phyloP scores from a whole-genome alignment of 2,113 vertebrate species.

The Gambusia affinis region DNA sequence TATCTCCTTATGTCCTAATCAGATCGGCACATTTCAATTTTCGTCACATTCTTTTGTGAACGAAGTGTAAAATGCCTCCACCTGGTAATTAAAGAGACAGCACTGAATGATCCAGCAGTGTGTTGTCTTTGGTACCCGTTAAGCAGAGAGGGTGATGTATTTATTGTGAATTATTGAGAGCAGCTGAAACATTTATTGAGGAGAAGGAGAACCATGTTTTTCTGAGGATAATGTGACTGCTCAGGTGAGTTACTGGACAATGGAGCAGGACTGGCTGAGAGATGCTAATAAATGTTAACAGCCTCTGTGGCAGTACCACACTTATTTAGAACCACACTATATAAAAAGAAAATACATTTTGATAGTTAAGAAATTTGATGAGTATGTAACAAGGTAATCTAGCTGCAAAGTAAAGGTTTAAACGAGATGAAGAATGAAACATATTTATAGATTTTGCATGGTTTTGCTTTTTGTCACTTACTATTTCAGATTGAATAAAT shows the following conservation, averaged over 20 bases:
- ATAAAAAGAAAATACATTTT: neutral
- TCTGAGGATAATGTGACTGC: constrained; percentile 46
- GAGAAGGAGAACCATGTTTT: constrained; percentile 53
- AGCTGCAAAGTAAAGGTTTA: too few species aligned
- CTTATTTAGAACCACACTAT: neutral
- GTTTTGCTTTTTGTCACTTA: too few species aligned
- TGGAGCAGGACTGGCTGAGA: constrained; percentile 34
- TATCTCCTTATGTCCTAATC: constrained; percentile 10
- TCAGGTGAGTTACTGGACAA: constrained; percentile 49
- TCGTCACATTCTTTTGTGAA: constrained; percentile 12
- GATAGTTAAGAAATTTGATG: neutral
- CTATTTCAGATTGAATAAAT: too few species aligned
- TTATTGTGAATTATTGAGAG: constrained; percentile 63
- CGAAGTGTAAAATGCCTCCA: neutral
- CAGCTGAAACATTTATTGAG: constrained; percentile 62
- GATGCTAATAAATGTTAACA: constrained; percentile 20
- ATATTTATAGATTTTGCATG: too few species aligned
- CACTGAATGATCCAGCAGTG: constrained; percentile 15
- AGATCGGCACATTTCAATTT: constrained; percentile 18
- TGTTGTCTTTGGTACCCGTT: constrained; percentile 38
- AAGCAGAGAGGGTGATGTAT: constrained; percentile 48
- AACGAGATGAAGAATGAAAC: too few species aligned
- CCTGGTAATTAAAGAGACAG: constrained; percentile 27
- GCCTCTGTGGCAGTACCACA: neutral
- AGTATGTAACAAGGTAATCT: neutral